A percentile compares a stretch with the other conserved stretches of the same genome.
Conservation (phyloP, 1,140 invertebrate species). For the Neotoxoptera formosana region DNA sequence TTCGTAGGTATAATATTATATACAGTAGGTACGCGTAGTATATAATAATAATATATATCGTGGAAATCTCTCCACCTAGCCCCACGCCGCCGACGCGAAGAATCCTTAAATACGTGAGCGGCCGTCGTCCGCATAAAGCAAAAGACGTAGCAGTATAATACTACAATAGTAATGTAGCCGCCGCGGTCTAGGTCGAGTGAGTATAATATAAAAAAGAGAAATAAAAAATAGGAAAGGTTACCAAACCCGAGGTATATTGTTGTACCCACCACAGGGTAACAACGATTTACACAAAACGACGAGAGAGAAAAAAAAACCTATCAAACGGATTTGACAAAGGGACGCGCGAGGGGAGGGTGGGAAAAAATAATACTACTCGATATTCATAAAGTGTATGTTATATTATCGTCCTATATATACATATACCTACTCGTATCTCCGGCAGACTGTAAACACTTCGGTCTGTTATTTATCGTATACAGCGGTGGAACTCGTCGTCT, state of each 20-base stretch:
- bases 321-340: slow-evolving; percentile 34
- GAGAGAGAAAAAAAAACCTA: background rate
- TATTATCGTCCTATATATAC: background rate
- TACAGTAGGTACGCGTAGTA: background rate
- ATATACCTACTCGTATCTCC: slow-evolving; percentile 33
- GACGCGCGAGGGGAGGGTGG: background rate
- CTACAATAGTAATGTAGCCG: background rate
- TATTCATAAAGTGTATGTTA: slow-evolving; percentile 17
- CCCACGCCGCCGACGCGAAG: background rate
- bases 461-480: slow-evolving; percentile 9
- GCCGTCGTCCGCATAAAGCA: background rate
- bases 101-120: background rate
- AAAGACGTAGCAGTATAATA: background rate
- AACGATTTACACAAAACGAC: background rate
- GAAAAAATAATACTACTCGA: slow-evolving; percentile 42
- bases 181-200: background rate
- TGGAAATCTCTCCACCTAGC: background rate
- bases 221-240: background rate
- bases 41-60: background rate
- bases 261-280: background rate
- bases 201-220: background rate
- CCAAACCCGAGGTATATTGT: background rate
- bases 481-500: background rate
- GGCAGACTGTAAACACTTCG: slow-evolving; percentile 50
- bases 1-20: no score